Base-by-base conservation (phyloP, 2,888 invertebrate species). In the Lycia hirtaria region DNA sequence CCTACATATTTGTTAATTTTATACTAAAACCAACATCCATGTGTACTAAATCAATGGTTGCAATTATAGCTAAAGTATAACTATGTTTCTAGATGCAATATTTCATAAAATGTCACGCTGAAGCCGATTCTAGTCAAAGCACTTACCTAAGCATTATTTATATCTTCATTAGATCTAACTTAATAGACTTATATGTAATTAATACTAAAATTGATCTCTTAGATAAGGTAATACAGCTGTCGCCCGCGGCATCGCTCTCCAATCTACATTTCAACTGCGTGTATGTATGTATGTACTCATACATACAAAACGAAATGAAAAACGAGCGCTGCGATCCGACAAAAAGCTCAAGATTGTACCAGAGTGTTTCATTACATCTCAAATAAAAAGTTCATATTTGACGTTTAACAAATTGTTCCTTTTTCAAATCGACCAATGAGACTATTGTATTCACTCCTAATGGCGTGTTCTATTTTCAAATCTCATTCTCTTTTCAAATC, bases 391-490 rank as follows among this genome's bases (percentile, higher is more conserved):
- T 87, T 90, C 88, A 90, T 89, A 90, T 91, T 90, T 91, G 92
- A 91, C 92, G 91, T 91, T 89, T 91, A 92, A 92, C 92, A 92
- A 92, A 92, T 92, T 90, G 91, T 91, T 91, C 90, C 90, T 90
- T 92, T 92, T 92, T 92, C 85, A 92, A 90, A 92, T 92, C 90
- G 83, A 89, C 92, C 91, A 91, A 92, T 91, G 92, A 88, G 88
- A 88, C 90, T 78, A 90, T 91, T 92, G 91, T 91, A 86, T 87
- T 88, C 88, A 79, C 75, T 89, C 85, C 88, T 92, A 91, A 91
- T 90, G 89, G 91, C 88, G 86, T 86, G 90, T 88, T 91, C 92
- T 88, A 90, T 92, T 92, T 92, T 87, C 86, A 87, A 91, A 91
- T 90, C 88, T 90, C 88, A 90, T 89, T 91, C 91, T 91, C 92